Evolutionary conservation across 2,888 invertebrate genomes (phyloP), one percentile per base, ranked within the genome.

Genomic region (Odontothrips loti): DNA sequence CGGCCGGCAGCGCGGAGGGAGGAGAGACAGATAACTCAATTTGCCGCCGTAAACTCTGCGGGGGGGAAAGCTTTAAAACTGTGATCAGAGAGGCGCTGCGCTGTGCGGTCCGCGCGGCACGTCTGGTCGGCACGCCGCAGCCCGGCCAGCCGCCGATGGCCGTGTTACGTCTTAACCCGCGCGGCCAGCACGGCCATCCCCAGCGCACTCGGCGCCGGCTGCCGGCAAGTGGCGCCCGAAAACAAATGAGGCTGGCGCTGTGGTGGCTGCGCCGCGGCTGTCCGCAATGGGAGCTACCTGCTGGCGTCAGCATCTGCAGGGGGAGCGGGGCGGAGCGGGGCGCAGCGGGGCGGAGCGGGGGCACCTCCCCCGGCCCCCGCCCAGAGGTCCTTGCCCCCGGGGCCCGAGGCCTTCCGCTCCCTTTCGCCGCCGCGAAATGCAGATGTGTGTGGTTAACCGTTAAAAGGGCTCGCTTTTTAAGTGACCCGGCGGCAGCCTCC

Each of bases 341-440:
- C 58, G 68, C 17, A 23, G 23, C 23, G 68, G 8, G n/a, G 63
- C 63, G 63, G 58, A 20, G 58, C 58, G 48, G 48, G 48, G n/a
- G 51, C 51, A 15, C 51, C 51, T 11, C 15, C 51, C 17, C 48
- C 9, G 48, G 10, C 48, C 10, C 48, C 51, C 51, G 51, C 51
- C 51, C 17, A 51, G 51, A n/a, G n/a, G 63, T 63, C n/a, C n/a
- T 63, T 63, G 63, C 63, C n/a, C 63, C 20, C 63, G n/a, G 63
- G 20, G 6, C 1, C 9, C n/a, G 17, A n/a, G 63, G n/a, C 1
- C 20, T n/a, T n/a, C 10, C 9, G 1, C 63, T 17, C n/a, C 63
- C 63, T n/a, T 8, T 43, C 34, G 34, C 34, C 2, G 34, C 34
- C 34, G 34, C 34, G 34, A 43, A 43, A 43, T 43, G 34, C 34